Evolutionary conservation across 2,113 vertebrate species (phyloP), one percentile per base, ranked within the genome.

Genomic region (Spea bombifrons): DNA sequence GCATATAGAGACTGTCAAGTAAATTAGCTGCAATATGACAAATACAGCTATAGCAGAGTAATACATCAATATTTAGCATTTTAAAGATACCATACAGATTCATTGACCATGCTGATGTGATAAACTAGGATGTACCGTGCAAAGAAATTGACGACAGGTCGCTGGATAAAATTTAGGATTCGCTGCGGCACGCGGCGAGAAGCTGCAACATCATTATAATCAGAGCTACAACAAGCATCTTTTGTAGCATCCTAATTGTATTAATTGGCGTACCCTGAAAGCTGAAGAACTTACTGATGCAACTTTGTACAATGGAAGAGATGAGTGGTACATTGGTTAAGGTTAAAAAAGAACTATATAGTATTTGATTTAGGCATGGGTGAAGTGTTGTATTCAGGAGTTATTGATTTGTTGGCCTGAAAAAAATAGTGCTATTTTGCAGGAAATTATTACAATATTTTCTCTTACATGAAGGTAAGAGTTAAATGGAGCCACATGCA

Each of bases 1-100:
- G 77, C 77, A 79, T 79, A 73, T 79, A 79, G 77, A 79, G 63
- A n/a, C 71, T 79, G 77, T 73, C 77, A 73, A 73, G 73, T 79
- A 79, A 79, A 79, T 79, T 64, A 67, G 63, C 71, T 66, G 52
- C 70, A 66, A 64, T 43, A 57, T 79, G 77, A 79, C 64, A 73
- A 79, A 79, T 79, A 73, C 50, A 73, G 77, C 65, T 70, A 70
- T 59, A 43, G 77, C 55, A 79, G 77, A 73, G 73, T 49, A 72
- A 73, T 79, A 52, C 44, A 70, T 79, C 77, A 79, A 66, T 79
- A 72, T 79, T 79, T 73, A 52, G 77, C 70, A 79, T 79, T 79
- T 73, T 79, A 66, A 79, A 67, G 71, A 73, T 73, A 79, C 70
- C 70, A 15, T 48, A 73, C 70, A 79, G 77, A 65, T 73, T 73